Evolutionary conservation across 2,888 invertebrate genomes (phyloP), one percentile per base, ranked within the genome.

Genomic region (Zaprionus lineosus): DNA sequence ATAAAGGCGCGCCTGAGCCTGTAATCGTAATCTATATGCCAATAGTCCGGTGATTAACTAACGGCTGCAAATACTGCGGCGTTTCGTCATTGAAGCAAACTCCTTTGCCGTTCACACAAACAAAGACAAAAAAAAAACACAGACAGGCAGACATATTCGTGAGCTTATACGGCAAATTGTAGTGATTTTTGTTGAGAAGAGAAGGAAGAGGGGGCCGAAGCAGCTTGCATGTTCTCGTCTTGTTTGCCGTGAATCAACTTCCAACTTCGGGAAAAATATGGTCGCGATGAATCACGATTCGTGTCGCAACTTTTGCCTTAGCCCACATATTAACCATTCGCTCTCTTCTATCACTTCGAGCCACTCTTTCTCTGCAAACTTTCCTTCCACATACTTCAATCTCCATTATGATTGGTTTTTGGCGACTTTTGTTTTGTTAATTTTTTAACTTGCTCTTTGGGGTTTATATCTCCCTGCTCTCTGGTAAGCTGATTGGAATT

Each of bases 181-280:
- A 48, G 21, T 46, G 48, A 15, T 40, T 65, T 44, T 37, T 31
- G n/a, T 12, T 19, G 24, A 6, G 31, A 15, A 3, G 2, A 14
- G 41, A 26, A 24, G 19, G 29, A 7, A 7, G 41, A 18, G 28
- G 31, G 21, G 46, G n/a, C 21, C 55, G 53, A 19, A 58, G 53
- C 51, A 31, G 68, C 69, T 68, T 69, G 70, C 65, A 69, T 69
- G 55, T 59, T 53, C 46, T 69, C 59, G 68, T 60, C 70, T 56
- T 58, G 75, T 75, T 79, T 56, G 74, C 76, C 82, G 58, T 77
- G 82, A 77, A 81, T 77, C 82, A 77, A 81, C 76, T 77, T 74
- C 78, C 74, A 77, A 81, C 74, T 78, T 78, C 56, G 40, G 66
- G 52, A 59, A 56, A 77, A 77, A 64, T 65, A 74, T 81, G 81